These are phyloP conservation scores for Todiramphus saurophagus DNA, from an alignment of 2,113 vertebrate genomes.

Conservation along the genomic window DNA sequence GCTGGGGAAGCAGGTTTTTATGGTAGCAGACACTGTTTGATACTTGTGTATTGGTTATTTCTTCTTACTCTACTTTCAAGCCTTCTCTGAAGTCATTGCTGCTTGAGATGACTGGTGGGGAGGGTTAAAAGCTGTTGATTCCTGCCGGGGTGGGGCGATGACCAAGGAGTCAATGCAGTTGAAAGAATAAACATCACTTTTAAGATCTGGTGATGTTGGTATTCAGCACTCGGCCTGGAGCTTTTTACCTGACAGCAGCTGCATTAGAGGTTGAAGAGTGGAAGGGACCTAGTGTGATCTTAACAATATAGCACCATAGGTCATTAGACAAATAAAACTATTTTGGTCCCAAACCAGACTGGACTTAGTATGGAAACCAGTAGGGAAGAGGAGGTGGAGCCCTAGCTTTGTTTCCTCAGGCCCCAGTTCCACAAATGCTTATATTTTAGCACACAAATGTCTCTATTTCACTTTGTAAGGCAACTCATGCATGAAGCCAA, in stretches of 20 bases:
- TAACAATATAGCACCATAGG: fast-evolving
- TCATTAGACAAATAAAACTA: not conserved
- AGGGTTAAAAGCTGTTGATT: not conserved
- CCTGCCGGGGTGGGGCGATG: fast-evolving
- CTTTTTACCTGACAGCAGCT: not conserved
- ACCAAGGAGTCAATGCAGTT: not conserved
- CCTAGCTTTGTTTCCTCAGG: not conserved
- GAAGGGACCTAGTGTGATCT: not conserved
- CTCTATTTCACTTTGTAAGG: not conserved
- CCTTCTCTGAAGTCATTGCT: not conserved
- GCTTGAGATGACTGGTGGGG: not conserved
- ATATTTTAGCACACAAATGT: not conserved
- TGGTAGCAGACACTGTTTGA: not conserved
- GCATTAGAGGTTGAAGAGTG: not conserved
- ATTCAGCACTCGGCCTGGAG: not conserved
- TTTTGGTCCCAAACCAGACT: not conserved
- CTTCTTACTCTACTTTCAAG: not conserved
- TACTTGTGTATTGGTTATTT: not conserved
- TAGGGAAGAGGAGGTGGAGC: not conserved
- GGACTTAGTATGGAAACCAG: not conserved
- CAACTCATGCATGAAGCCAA: not conserved
- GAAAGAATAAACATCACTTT: not conserved
- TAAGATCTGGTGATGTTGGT: not conserved
- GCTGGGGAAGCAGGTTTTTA: not conserved
- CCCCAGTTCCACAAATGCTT: not conserved